Conservation (phyloP, 2,797 vertebrate genomes). For the Pterois miles region DNA sequence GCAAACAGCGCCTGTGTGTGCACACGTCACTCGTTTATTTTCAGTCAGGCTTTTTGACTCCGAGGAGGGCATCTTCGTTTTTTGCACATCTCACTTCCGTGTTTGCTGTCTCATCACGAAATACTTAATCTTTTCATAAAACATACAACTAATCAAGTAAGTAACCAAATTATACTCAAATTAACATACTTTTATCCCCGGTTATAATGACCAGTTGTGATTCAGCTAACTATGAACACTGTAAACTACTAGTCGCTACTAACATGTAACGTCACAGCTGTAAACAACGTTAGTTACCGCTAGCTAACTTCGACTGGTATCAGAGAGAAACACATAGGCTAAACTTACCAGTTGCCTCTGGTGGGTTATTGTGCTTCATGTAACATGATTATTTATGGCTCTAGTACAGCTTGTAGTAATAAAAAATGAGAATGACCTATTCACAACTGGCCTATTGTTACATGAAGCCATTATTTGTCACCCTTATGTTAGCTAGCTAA, state of each 20-base stretch:
- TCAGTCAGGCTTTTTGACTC: slow-evolving; percentile 12
- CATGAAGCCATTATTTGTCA: neutral
- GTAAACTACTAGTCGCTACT: neutral
- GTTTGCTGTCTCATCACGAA: slow-evolving; percentile 4
- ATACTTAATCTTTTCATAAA: neutral
- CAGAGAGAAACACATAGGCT: neutral
- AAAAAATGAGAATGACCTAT: neutral
- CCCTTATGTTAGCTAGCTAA: neutral
- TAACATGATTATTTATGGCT: neutral
- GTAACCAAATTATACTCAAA: neutral
- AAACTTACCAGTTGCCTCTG: neutral
- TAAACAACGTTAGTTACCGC: neutral
- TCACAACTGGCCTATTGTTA: neutral
- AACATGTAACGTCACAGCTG: neutral
- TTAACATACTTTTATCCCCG: neutral
- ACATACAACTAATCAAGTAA: slow-evolving; percentile 35
- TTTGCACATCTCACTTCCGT: slow-evolving; percentile 26
- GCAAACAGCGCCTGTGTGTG: neutral
- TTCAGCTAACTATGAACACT: neutral
- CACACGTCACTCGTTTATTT: neutral
- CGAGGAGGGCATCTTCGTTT: slow-evolving; percentile 11
- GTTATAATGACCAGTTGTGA: neutral
- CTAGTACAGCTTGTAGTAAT: neutral
- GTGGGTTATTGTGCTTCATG: neutral
- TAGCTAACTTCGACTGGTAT: neutral